Base-by-base conservation (phyloP, 2,888 invertebrate species). In the Meghimatium bilineatum region DNA sequence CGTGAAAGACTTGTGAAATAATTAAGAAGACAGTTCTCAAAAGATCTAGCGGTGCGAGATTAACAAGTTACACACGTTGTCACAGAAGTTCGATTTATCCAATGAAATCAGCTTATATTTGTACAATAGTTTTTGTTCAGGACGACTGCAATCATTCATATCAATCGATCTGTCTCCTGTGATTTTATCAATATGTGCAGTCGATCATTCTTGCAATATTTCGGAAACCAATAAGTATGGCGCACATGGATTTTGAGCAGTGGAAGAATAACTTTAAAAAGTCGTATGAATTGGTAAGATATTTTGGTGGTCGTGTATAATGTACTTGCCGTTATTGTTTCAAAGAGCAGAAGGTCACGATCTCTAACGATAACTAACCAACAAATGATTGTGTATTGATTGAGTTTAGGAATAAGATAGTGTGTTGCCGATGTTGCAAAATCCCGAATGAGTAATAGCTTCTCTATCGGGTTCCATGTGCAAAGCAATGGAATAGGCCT, bases 201-300 rank as follows among this genome's bases (percentile, higher is more conserved):
- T 38, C 26, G 38, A 38, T 71, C 71, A 38, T 36, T 71, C 26
- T 71, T 29, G 23, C 32, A 1, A 29, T 14, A 8, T 20, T 72
- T 44, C n/a, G 26, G 44, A 49, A 12, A 20, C 17, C 32, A 20
- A 36, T 14, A 52, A 52, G 23, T 36, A 60, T 67, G 36, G 23
- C 34, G 44, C 38, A 34, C 23, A 72, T 85, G 81, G 49, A 76
- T 76, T 69, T 85, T 52, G 34, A 78, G 2, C 38, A 79, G 49
- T 76, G 76, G 81, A 60, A 72, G 80, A 69, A 69, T 36, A 56
- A 63, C 67, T 52, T 76, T 67, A 75, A 80, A 60, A 52, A 81
- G 66, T 60, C 32, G n/a, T 85, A 83, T 74, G 87, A 86, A 36
- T 82, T 87, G 86, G 87, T 83, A 83, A 71, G 82, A n/a, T 17